Conservation (phyloP, 2,797 vertebrate genomes). For the Myripristis jacobus region DNA sequence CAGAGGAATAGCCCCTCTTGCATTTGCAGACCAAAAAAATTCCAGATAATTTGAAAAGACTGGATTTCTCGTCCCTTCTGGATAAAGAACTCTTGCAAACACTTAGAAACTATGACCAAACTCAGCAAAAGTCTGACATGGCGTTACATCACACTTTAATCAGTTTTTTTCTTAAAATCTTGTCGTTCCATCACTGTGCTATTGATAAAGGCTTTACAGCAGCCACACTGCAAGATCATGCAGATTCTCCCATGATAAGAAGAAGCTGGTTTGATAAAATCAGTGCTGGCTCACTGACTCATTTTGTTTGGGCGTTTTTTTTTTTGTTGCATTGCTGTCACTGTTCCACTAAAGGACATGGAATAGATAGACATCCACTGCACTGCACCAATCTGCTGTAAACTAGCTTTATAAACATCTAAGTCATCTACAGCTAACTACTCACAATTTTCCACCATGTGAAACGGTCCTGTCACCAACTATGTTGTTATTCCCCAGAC, state of each 20-base stretch:
- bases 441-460: too few relatives aligned
- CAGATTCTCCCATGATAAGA: constrained; percentile 40
- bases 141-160: constrained; percentile 1
- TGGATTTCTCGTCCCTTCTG: constrained; percentile 2
- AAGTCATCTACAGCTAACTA: too few relatives aligned
- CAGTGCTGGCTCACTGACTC: constrained; percentile 30
- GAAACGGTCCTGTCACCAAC: too few relatives aligned
- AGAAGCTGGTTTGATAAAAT: constrained; percentile 41
- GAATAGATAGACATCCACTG: too few relatives aligned
- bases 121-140: neutral
- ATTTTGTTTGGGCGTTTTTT: too few relatives aligned
- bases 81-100: constrained; percentile 9
- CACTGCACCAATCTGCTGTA: too few relatives aligned
- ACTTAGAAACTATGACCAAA: constrained; percentile 4
- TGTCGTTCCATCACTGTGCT: constrained; percentile 18
- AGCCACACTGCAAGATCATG: constrained; percentile 20
- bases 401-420: too few relatives aligned
- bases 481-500: too few relatives aligned
- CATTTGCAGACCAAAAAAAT: constrained; percentile 39
- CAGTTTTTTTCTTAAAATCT: neutral
- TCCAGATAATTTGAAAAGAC: neutral
- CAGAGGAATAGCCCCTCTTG: constrained; percentile 61
- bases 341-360: too few relatives aligned
- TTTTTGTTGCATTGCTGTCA: too few relatives aligned
- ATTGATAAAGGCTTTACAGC: constrained; percentile 8